Percentiles rank a stretch among this genome's conserved stretches.
Conservation (phyloP, 2,888 invertebrate genomes). For the Phyllotreta striolata region DNA sequence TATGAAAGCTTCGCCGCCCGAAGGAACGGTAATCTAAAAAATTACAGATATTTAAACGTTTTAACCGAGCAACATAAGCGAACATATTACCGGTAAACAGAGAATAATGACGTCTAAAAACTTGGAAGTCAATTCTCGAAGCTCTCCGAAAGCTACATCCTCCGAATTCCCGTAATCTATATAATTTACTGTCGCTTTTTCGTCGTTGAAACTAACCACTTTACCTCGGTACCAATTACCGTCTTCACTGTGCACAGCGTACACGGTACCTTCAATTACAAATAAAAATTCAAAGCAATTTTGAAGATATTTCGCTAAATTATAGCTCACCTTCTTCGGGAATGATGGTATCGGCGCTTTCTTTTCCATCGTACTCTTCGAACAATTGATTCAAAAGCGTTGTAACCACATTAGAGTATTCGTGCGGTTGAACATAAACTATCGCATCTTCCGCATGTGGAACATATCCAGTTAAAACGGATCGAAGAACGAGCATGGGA, state of each 20-base stretch:
- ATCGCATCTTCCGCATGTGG: slow-evolving; percentile 67
- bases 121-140: slow-evolving; percentile 49
- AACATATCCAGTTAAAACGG: slow-evolving; percentile 68
- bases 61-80: not conserved
- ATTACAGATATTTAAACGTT: not conserved
- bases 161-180: slow-evolving; percentile 78
- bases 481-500: slow-evolving; percentile 69
- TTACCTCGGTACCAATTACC: slow-evolving; percentile 77
- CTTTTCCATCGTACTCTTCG: slow-evolving; percentile 65
- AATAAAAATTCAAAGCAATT: slow-evolving; percentile 4
- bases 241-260: slow-evolving; percentile 67
- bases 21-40: slow-evolving; percentile 39
- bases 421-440: slow-evolving; percentile 69
- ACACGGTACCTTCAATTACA: slow-evolving; percentile 59
- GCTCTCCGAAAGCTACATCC: slow-evolving; percentile 57
- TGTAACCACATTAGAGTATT: slow-evolving; percentile 62
- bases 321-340: slow-evolving; percentile 61
- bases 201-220: slow-evolving; percentile 62
- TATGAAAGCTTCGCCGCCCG: slow-evolving; percentile 59
- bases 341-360: slow-evolving; percentile 56
- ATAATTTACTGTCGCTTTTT: slow-evolving; percentile 65
- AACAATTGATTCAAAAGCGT: slow-evolving; percentile 65
- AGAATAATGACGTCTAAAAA: slow-evolving; percentile 52
- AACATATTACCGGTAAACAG: slow-evolving; percentile 50
- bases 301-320: not conserved